Conservation (phyloP, 2,113 vertebrate species). For the Mormoops blainvillei region DNA sequence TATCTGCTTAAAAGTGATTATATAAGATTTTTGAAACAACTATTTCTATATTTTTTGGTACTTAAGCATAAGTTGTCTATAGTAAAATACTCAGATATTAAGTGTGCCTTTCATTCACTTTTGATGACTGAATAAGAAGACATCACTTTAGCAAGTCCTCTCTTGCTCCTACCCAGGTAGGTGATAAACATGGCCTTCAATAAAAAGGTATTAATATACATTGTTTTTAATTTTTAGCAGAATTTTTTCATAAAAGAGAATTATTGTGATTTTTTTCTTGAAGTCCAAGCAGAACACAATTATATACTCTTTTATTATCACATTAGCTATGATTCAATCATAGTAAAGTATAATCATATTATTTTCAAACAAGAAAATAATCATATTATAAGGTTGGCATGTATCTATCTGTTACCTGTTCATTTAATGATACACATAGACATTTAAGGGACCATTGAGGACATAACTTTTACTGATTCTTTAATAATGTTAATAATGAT, state of each 20-base stretch:
- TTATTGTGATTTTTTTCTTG: background rate
- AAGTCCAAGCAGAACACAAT: background rate
- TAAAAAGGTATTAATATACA: background rate
- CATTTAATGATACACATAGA: background rate
- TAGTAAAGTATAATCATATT: background rate
- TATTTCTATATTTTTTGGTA: background rate
- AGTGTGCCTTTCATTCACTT: background rate
- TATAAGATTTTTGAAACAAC: background rate
- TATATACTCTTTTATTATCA: background rate
- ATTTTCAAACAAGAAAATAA: background rate
- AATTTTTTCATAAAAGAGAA: background rate
- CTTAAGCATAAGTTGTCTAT: background rate
- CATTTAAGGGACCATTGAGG: background rate
- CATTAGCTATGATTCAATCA: background rate
- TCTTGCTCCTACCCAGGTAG: background rate
- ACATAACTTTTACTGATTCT: background rate
- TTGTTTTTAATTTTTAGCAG: background rate
- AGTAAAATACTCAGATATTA: background rate
- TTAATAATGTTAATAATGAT: background rate
- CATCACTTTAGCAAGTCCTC: background rate
- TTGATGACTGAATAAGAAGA: background rate
- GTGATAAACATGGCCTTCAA: background rate
- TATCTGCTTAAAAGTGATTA: background rate
- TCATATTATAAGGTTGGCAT: background rate
- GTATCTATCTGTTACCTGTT: background rate